Percentiles rank a stretch among this genome's conserved stretches.
Evolutionary conservation across 2,888 invertebrate species (phyloP).

Genomic region (Cheilosia vernalis): DNA sequence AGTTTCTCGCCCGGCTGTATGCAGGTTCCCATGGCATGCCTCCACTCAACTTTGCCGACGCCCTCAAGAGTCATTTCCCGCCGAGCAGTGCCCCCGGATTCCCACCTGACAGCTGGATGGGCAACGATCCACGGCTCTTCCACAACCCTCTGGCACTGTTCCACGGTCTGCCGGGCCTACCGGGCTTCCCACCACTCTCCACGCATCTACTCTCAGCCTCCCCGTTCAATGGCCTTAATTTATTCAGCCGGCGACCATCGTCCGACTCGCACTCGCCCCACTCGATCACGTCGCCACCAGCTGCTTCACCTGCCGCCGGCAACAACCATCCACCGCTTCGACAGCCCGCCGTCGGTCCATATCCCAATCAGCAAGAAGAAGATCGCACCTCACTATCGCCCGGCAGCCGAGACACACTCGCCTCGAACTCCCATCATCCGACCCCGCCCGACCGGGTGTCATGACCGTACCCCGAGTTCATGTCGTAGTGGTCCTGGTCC

Average conservation of each 20-base stretch:
- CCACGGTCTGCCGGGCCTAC: slow-evolving; percentile 85
- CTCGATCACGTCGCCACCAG: slow-evolving; percentile 84
- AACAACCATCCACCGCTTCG: slow-evolving; percentile 64
- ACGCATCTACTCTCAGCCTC: slow-evolving; percentile 81
- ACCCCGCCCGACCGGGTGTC: slow-evolving; percentile 82
- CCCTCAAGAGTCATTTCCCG: slow-evolving; percentile 84
- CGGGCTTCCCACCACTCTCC: slow-evolving; percentile 85
- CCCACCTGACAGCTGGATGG: slow-evolving; percentile 77
- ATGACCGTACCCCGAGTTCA: slow-evolving; percentile 81
- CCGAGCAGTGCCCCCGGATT: slow-evolving; percentile 66
- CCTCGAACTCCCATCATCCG: slow-evolving; percentile 75
- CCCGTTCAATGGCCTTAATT: slow-evolving; percentile 83
- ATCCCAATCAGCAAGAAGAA: slow-evolving; percentile 65
- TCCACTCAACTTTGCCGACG: slow-evolving; percentile 86
- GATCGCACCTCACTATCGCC: slow-evolving; percentile 74
- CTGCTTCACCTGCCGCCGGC: slow-evolving; percentile 71
- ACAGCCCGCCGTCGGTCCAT: slow-evolving; percentile 51
- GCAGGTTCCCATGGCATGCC: slow-evolving; percentile 87
- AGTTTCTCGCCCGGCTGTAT: slow-evolving; percentile 90
- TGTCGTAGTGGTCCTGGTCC: slow-evolving; percentile 68
- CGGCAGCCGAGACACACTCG: slow-evolving; percentile 58
- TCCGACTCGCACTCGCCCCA: slow-evolving; percentile 85
- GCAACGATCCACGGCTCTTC: slow-evolving; percentile 82
- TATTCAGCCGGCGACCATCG: slow-evolving; percentile 82
- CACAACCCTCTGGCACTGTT: slow-evolving; percentile 85